Base-by-base conservation (phyloP, 1,140 invertebrate genomes). In the Drosophila virilis region DNA sequence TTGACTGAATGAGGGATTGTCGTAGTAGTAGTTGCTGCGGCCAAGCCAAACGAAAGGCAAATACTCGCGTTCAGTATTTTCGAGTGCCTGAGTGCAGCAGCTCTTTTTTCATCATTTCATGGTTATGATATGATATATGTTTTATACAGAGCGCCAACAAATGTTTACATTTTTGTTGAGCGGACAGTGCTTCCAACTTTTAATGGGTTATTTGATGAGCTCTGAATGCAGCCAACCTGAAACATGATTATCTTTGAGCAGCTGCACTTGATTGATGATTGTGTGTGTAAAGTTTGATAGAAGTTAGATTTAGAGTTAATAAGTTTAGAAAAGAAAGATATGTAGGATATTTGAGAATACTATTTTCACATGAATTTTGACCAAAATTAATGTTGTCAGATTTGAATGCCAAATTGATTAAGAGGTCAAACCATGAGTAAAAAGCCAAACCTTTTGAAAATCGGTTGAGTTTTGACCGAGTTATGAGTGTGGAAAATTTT, bases 51-150 rank as follows among this genome's bases (percentile, higher is more conserved):
- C 28, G 40, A 52, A 68, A 48, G 42, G 65, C 71, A 74, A 74
- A 74, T 61, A 52, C 37, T 37, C 52, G 35, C 43, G n/a, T 48
- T 54, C 58, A 57, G 51, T 64, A 55, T 10, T 48, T 69, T 69
- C 51, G 28, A 74, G 71, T 62, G 57, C 9, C 37, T 57, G 51
- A 74, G 42, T 74, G 71, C 71, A 69, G 45, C 13, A 37, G 15
- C 35, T 33, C n/a, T 43, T 13, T 43, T 51, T 52, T 61, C 28
- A 35, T 28, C 22, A 28, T 4, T 28, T 28, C 28, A 35, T 48
- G 35, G 65, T 74, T 74, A 69, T 74, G 58, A 54, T 51, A 42
- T 54, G 45, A 46, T 59, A 46, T 73, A 43, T 73, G 46, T 38
- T 38, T 43, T 28, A 38, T 46, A 17, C 32, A 54, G 46, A 61